A percentile compares a stretch with the other conserved stretches of the same genome.
Evolutionary conservation across 2,888 invertebrate genomes (phyloP).

Genomic region (Sinodicranocentrus sp.): DNA sequence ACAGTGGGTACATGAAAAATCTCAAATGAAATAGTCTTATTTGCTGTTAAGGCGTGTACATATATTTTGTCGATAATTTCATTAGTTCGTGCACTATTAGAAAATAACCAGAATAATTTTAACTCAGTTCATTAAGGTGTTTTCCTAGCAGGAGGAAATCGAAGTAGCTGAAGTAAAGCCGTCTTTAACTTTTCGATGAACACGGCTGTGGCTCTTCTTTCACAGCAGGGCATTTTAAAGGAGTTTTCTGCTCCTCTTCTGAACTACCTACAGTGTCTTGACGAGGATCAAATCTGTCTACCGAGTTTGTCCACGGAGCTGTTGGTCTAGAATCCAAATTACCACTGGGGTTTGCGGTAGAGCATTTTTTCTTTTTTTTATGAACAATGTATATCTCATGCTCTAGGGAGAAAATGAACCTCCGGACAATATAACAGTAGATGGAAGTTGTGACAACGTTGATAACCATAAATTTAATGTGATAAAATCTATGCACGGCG

Average conservation of each 20-base stretch:
- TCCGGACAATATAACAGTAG: conserved; percentile 47
- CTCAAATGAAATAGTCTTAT: no score
- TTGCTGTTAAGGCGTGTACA: no score
- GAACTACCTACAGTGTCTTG: not conserved
- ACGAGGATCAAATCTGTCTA: conserved; percentile 2
- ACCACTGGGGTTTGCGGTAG: not conserved
- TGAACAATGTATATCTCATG: conserved; percentile 56
- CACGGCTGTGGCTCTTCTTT: conserved; percentile 50
- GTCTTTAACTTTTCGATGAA: conserved; percentile 49
- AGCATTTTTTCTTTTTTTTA: conserved; percentile 39
- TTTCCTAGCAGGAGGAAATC: no score
- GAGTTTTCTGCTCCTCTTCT: conserved; percentile 30
- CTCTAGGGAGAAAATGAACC: conserved; percentile 50
- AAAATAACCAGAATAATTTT: no score
- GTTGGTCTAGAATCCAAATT: conserved; percentile 40
- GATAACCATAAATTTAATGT: conserved; percentile 45
- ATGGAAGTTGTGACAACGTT: conserved; percentile 43
- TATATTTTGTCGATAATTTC: no score
- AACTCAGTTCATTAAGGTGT: no score
- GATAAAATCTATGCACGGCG: conserved; percentile 43
- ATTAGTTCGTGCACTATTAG: no score
- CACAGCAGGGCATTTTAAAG: conserved; percentile 17
- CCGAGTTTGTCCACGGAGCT: conserved; percentile 57
- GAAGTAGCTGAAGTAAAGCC: no score
- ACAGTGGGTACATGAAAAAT: no score